Evolutionary conservation across 2,113 vertebrate genomes (phyloP).

Genomic region (Theristicus caerulescens): DNA sequence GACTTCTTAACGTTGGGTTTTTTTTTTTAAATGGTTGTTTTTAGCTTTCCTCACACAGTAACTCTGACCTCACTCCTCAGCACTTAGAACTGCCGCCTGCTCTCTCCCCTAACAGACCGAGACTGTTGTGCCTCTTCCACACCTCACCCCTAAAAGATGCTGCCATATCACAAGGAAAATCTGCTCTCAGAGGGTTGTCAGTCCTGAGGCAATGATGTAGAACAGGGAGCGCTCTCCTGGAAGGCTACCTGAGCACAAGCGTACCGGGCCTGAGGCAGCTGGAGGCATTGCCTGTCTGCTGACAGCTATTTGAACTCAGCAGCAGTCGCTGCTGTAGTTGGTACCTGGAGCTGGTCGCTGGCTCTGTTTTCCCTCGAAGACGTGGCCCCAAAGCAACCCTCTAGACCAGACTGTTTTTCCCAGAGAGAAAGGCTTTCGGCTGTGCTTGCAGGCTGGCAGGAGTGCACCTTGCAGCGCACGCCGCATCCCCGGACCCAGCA

Average conservation of each 20-base stretch:
- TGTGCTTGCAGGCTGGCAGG: not conserved
- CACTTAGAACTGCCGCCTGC: not conserved
- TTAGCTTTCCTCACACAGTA: not conserved
- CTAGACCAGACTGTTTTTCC: not conserved
- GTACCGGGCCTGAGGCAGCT: not conserved
- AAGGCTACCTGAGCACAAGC: not conserved
- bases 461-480: fast-evolving
- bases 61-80: not conserved
- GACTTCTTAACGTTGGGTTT: not conserved
- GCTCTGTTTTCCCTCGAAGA: not conserved
- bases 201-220: not conserved
- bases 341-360: not conserved
- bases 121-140: not conserved
- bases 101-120: not conserved
- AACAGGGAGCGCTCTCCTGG: not conserved
- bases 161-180: not conserved
- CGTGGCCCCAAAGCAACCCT: not conserved
- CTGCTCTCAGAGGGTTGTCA: not conserved
- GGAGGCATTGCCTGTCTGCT: not conserved
- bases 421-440: not conserved
- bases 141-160: not conserved
- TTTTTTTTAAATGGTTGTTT: not conserved
- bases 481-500: not conserved
- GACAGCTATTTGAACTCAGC: not conserved
- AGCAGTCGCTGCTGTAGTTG: not conserved